Percentiles rank a stretch among this genome's conserved stretches.
These are phyloP conservation scores for Propsilocerus akamusi DNA, from an alignment of 1,140 invertebrate species.

Conservation along the genomic window DNA sequence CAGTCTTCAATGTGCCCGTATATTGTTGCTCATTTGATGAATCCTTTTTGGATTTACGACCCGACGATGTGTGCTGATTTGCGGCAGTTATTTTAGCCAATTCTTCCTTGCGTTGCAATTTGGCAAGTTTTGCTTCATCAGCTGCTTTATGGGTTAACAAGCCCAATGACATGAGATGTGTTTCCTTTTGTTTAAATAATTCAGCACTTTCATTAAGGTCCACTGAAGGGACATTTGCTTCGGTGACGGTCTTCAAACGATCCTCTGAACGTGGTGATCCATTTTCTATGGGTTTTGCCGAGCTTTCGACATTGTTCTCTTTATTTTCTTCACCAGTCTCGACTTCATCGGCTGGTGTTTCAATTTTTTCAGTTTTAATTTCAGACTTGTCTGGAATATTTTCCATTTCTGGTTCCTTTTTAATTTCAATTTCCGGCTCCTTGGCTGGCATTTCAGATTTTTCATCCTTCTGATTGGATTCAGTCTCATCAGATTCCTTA, in stretches of 20 bases:
- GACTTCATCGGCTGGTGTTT: conserved; percentile 4
- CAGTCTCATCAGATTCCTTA: not conserved
- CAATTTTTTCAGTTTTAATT: conserved; percentile 6
- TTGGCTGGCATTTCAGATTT: not conserved
- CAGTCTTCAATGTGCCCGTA: conserved; percentile 57
- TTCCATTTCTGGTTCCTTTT: conserved; percentile 1
- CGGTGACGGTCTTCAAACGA: not conserved
- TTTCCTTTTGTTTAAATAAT: conserved; percentile 36
- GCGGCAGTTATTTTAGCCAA: conserved; percentile 23
- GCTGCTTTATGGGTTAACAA: conserved; percentile 39
- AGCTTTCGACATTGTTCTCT: conserved; percentile 8
- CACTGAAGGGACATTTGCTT: not conserved
- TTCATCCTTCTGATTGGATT: not conserved
- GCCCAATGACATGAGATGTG: conserved; percentile 36
- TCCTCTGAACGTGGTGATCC: not conserved
- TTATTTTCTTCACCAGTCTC: conserved; percentile 12
- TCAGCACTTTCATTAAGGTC: conserved; percentile 29
- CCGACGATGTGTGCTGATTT: conserved; percentile 24
- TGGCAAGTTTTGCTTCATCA: conserved; percentile 31
- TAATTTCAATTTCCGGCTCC: conserved; percentile 1
- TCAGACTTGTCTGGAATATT: conserved; percentile 10
- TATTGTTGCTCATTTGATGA: conserved; percentile 16
- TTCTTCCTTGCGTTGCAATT: conserved; percentile 30
- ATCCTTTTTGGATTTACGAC: conserved; percentile 14
- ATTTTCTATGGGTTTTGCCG: not conserved